Conservation (phyloP, 2,113 vertebrate species). For the Cebidichthys violaceus region DNA sequence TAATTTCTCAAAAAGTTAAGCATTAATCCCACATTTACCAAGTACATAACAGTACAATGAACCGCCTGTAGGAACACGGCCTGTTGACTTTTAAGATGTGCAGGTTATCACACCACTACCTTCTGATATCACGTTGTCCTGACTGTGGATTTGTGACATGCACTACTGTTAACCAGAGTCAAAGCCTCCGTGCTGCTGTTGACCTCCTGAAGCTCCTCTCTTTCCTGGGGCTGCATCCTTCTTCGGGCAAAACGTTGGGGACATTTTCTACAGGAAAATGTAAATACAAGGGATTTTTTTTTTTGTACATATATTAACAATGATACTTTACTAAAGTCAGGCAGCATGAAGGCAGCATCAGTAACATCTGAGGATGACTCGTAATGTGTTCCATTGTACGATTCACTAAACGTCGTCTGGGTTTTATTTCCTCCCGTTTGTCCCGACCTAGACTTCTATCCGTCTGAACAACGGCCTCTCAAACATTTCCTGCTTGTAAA, state of each 20-base stretch:
- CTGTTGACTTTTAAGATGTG: not conserved
- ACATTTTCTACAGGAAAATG: constrained; percentile 14
- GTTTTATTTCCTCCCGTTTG: not conserved
- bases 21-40: not conserved
- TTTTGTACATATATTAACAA: constrained; percentile 46
- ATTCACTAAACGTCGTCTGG: constrained; percentile 46
- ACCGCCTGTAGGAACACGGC: too few relatives aligned
- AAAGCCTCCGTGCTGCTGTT: constrained; percentile 1
- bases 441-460: constrained; percentile 1
- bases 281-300: constrained; percentile 18
- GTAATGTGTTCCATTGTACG: constrained; percentile 10
- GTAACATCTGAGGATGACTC: not conserved
- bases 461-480: constrained; percentile 10
- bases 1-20: not conserved
- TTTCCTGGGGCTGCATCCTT: not conserved
- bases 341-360: not conserved
- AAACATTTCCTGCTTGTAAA: constrained; percentile 31
- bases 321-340: not conserved
- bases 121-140: not conserved
- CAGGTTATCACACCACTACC: not conserved
- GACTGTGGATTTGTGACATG: not conserved
- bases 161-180: constrained; percentile 44
- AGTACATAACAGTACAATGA: not conserved
- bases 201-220: not conserved
- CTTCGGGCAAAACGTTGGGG: not conserved